Base-by-base conservation (phyloP, 2,113 vertebrate species). In the Ceyx cyanopectus region DNA sequence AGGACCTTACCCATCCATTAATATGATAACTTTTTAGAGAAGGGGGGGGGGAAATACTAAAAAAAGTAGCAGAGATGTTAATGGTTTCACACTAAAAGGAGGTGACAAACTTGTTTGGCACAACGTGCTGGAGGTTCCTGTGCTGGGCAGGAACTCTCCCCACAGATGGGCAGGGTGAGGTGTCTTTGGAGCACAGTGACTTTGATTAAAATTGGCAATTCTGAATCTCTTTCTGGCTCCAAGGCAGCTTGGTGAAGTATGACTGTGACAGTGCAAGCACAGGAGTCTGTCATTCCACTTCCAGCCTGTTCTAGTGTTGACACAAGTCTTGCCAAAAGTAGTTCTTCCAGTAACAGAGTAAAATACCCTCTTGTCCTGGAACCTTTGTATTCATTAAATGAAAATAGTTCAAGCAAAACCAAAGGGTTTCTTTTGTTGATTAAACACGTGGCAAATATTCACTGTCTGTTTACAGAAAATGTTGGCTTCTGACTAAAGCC, bases 1-100 rank as follows among this genome's bases (percentile, higher is more conserved):
- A 76, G 80, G 93, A 92, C 86, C 80, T 88, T 78, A 58, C 48
- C 61, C 90, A 92, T 93, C 83, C 92, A 93, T 96, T 93, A 95
- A 51, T 65, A 81, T 72, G 88, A 75, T 88, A 74, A 56, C 89
- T 89, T 56, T n/a, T 46, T 30, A 67, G 81, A 12, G 15, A 6
- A 7, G 24, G 10, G 12, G 13, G 13, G 51, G 26, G 9, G 37
- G 10, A 37, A 37, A 37, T 37, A 37, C 10, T 37, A 37, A 37
- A 37, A 37, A 37, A 37, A 37, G 50, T 12, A 23, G 23, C 34
- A 41, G 81, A 83, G 62, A 24, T 11, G 53, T 91, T 78, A 88
- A 75, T 41, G 86, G 48, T 46, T 91, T 92, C 51, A 58, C 62
- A 18, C 37, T 34, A 19, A 74, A 80, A 77, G 34, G 51, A 79